Conservation (phyloP, 2,888 invertebrate genomes). For the Tachystola acroxantha region DNA sequence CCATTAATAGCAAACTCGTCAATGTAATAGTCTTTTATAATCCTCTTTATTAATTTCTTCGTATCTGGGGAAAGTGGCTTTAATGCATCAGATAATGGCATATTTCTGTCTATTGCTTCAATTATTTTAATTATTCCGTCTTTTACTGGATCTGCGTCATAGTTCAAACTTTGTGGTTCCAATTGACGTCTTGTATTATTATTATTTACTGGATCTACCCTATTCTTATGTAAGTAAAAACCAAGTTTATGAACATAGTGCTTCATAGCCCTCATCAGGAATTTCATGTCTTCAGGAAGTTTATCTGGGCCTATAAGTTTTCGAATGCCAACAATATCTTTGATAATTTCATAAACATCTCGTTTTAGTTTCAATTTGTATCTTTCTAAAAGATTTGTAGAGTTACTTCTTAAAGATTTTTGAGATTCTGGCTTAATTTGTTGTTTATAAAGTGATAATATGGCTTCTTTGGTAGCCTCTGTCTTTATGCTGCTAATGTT, state of each 20-base stretch:
- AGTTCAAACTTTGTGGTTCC: background rate
- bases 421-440: constrained; percentile 24
- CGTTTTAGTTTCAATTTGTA: constrained; percentile 41
- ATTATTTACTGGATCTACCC: constrained; percentile 8
- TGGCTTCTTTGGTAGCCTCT: constrained; percentile 13
- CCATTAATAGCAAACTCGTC: constrained; percentile 24
- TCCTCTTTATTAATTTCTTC: constrained; percentile 35
- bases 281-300: constrained; percentile 34
- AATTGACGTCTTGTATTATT: constrained; percentile 10
- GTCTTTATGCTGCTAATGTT: constrained; percentile 12
- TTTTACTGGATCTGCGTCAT: constrained; percentile 13
- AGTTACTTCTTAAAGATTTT: constrained; percentile 20
- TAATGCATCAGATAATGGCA: constrained; percentile 27
- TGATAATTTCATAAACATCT: constrained; percentile 46
- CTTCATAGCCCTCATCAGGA: constrained; percentile 37
- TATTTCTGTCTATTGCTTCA: constrained; percentile 31
- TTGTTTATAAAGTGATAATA: constrained; percentile 24
- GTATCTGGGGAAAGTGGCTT: constrained; percentile 26
- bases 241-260: constrained; percentile 34
- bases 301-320: constrained; percentile 20
- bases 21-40: constrained; percentile 32
- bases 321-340: constrained; percentile 36
- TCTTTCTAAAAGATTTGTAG: constrained; percentile 21
- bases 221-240: constrained; percentile 14
- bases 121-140: constrained; percentile 34